Conservation (phyloP, 2,888 invertebrate species). For the Acleris cristana region DNA sequence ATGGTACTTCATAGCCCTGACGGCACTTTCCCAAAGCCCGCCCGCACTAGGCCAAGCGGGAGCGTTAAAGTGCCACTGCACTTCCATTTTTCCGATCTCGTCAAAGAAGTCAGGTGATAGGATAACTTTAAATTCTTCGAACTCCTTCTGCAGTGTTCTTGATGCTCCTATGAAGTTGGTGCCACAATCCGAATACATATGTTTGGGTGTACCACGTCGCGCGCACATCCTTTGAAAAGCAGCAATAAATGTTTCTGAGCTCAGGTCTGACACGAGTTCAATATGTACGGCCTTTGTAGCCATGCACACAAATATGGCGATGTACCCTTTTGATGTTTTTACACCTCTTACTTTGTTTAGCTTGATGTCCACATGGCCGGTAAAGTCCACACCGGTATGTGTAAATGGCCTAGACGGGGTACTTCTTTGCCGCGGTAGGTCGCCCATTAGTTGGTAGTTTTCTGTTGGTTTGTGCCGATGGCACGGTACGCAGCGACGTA, state of each 20-base stretch:
- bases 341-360: conserved; percentile 9
- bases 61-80: conserved; percentile 39
- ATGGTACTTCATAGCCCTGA: conserved; percentile 40
- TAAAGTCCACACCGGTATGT: conserved; percentile 41
- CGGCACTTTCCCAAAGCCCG: conserved; percentile 40
- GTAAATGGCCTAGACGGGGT: conserved; percentile 35
- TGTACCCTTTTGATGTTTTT: conserved; percentile 27
- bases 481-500: neutral
- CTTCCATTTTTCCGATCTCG: conserved; percentile 14
- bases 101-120: conserved; percentile 10
- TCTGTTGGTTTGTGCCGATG: neutral
- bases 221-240: conserved; percentile 42
- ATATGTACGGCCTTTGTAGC: conserved; percentile 39
- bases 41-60: conserved; percentile 39
- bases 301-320: conserved; percentile 38
- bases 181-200: conserved; percentile 40
- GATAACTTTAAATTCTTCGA: conserved; percentile 3
- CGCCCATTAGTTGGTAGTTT: conserved; percentile 19
- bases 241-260: conserved; percentile 39
- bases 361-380: conserved; percentile 35
- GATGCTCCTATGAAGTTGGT: conserved; percentile 42
- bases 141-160: conserved; percentile 11
- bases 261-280: conserved; percentile 40
- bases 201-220: conserved; percentile 36
- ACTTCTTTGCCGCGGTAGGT: conserved; percentile 16